Evolutionary conservation across 37 sponge, comb jelly and placozoan genomes (phyloP), one percentile per base, ranked within the genome.

Genomic region (Bolinopsis microptera): DNA sequence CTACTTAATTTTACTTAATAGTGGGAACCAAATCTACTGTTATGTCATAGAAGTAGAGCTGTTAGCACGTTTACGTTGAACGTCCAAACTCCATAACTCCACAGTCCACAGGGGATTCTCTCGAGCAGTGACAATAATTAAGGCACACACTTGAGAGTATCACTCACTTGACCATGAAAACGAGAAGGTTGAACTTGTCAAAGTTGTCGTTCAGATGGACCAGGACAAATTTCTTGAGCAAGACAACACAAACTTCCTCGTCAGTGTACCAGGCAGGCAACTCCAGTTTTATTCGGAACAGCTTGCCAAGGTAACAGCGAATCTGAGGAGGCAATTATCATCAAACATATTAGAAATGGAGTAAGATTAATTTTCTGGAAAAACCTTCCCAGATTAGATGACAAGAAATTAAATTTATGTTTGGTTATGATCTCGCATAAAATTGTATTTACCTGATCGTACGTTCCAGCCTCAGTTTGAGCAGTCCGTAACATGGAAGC

Each of bases 151-250:
- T n/a, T n/a, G n/a, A n/a, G n/a, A n/a, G n/a, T n/a, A n/a, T n/a
- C n/a, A n/a, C 39, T 80, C 27, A 86, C 74, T 39, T 69, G n/a
- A 31, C 32, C 76, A 93, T 72, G 74, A 39, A 93, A 94, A 99
- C 93, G 33, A 99, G 94, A 30, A 97, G 70, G 86, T 96, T 95
- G 94, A 96, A 99, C 93, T 99, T 99, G 94, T 99, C 99, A 0
- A 94, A 38, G 32, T 96, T 94, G 38, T 82, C 94, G 0, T 69
- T 67, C 41, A 99, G 93, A 77, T 99, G 97, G 25, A 99, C 97
- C 41, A 95, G 93, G 33, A 99, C 95, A 32, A 95, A 76, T 0
- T 96, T 95, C 83, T 96, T 96, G 8, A 98, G 83, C 0, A 98
- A 69, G 34, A 95, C 93, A 39, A 74, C 83, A 32, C 95, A 92